These are phyloP conservation scores for Platysteira castanea DNA, from an alignment of 2,113 vertebrate species.

Conservation along the genomic window DNA sequence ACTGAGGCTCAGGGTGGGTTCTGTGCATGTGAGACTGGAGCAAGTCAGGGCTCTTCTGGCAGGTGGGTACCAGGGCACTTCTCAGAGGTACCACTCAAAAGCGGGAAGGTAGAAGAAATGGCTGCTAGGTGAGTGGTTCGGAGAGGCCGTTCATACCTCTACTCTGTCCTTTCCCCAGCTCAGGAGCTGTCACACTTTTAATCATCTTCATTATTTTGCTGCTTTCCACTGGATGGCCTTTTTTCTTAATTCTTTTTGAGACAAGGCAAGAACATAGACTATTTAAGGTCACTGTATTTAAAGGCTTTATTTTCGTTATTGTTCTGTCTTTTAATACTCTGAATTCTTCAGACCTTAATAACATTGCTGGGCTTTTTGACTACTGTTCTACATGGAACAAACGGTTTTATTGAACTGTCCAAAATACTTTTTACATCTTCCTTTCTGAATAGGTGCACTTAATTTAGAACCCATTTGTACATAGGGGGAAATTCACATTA, in stretches of 20 bases:
- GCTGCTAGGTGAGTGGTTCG: neutral
- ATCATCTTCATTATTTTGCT: slow-evolving; percentile 14
- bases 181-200: neutral
- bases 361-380: slow-evolving; percentile 11
- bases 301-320: slow-evolving; percentile 18
- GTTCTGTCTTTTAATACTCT: neutral
- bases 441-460: slow-evolving; percentile 41
- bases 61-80: neutral
- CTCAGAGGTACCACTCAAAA: neutral
- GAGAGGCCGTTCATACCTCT: neutral
- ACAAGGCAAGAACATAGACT: neutral
- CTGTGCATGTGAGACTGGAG: accelerated
- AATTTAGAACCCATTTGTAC: slow-evolving; percentile 50
- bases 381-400: neutral
- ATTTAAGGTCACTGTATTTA: slow-evolving; percentile 10
- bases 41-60: accelerated
- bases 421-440: slow-evolving; percentile 33
- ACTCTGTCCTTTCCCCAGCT: neutral
- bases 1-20: neutral
- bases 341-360: slow-evolving; percentile 28
- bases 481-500: slow-evolving; percentile 2
- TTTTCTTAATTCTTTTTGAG: neutral
- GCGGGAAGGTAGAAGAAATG: neutral
- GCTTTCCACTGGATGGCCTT: neutral
- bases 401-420: slow-evolving; percentile 48